A percentile compares a stretch with the other conserved stretches of the same genome.
These are phyloP conservation scores for Nemopilema nomurai DNA, from an alignment of 30 jellyfish, hydroid and myxozoan species.

Conservation along the genomic window DNA sequence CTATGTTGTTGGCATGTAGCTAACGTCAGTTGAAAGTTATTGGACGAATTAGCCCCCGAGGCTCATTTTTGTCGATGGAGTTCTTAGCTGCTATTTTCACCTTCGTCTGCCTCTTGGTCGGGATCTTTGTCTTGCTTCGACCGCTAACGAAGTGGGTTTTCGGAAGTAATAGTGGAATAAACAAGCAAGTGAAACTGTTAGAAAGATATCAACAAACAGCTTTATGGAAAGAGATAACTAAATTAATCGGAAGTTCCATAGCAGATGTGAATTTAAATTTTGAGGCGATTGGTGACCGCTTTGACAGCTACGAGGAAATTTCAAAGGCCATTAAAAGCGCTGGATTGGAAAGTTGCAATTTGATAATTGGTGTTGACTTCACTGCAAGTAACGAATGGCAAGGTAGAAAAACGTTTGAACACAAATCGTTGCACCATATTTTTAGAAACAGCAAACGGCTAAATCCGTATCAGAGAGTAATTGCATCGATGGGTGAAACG, in stretches of 20 bases:
- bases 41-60: no score
- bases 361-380: conserved; percentile 81
- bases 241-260: conserved; percentile 7
- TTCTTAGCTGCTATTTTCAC: background rate
- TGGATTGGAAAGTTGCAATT: conserved; percentile 73
- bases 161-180: background rate
- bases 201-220: conserved; percentile 35
- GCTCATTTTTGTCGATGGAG: no score
- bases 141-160: conserved; percentile 7
- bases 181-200: background rate
- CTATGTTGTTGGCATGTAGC: no score
- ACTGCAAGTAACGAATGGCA: conserved; percentile 97
- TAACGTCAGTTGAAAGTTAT: no score
- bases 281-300: conserved; percentile 73
- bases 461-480: conserved; percentile 87
- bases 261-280: conserved; percentile 41
- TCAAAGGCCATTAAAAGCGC: conserved; percentile 81
- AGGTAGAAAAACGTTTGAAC: conserved; percentile 89
- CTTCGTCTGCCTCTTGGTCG: background rate
- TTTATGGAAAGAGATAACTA: conserved; percentile 35
- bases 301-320: conserved; percentile 43
- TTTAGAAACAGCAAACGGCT: conserved; percentile 46
- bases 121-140: background rate
- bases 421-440: conserved; percentile 76
- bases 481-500: conserved; percentile 67